Evolutionary conservation across 2,888 invertebrate genomes (phyloP).

Genomic region (Sphecodes monilicornis): DNA sequence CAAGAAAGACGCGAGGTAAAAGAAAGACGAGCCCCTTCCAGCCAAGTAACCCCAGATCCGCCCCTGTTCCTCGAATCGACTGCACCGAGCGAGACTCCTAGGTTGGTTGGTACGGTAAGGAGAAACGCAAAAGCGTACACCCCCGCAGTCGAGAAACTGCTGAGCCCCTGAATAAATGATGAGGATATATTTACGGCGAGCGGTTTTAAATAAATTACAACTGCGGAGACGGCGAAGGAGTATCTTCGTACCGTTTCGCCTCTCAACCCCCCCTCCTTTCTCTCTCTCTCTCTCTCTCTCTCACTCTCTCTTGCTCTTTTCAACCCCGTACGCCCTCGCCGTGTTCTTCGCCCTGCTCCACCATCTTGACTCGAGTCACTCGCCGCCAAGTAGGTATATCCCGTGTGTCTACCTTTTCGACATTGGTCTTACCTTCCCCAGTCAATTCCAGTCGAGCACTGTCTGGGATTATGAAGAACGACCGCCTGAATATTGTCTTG

Average conservation of each 20-base stretch:
- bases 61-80: conserved; percentile 51
- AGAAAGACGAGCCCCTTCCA: conserved; percentile 40
- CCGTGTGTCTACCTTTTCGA: conserved; percentile 62
- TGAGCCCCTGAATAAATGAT: conserved; percentile 82
- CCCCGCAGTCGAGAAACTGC: conserved; percentile 70
- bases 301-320: not conserved
- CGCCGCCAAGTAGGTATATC: conserved; percentile 42
- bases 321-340: not conserved
- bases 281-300: not conserved
- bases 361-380: conserved; percentile 50
- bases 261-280: conserved; percentile 31
- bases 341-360: conserved; percentile 30
- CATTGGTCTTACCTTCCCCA: conserved; percentile 59
- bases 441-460: conserved; percentile 55
- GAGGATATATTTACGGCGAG: conserved; percentile 84
- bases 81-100: conserved; percentile 48
- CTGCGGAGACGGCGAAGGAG: conserved; percentile 81
- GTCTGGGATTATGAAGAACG: conserved; percentile 66
- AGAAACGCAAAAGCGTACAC: conserved; percentile 76
- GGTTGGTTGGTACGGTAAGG: conserved; percentile 64
- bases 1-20: conserved; percentile 40
- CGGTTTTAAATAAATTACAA: conserved; percentile 84
- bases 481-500: conserved; percentile 37
- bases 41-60: conserved; percentile 49
- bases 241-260: conserved; percentile 71